Evolutionary conservation across 1,140 invertebrate species (phyloP).

Genomic region (Scaptomyza hsui): DNA sequence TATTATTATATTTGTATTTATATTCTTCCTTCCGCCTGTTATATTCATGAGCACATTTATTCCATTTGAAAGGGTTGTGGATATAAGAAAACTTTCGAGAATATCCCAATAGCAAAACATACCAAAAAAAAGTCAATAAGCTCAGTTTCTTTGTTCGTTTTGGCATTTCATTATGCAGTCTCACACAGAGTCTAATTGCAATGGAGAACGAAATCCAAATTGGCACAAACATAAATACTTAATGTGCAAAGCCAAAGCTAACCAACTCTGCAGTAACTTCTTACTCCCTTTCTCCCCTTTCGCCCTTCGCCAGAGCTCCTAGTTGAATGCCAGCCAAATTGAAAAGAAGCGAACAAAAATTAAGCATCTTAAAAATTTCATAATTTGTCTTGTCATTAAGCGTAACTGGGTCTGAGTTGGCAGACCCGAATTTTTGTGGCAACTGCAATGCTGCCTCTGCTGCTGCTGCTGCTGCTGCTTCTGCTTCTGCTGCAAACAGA

Average conservation of each 20-base stretch:
- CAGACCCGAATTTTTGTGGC: constrained; percentile 12
- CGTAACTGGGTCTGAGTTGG: constrained; percentile 24
- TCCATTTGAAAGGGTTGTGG: too few species aligned
- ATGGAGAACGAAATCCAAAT: constrained; percentile 17
- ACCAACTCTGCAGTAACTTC: neutral
- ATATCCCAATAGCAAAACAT: neutral
- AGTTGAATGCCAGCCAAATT: constrained; percentile 48
- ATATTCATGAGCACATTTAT: too few species aligned
- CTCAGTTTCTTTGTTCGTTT: neutral
- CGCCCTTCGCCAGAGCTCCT: constrained; percentile 1
- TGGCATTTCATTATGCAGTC: constrained; percentile 2
- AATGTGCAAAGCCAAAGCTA: constrained; percentile 20
- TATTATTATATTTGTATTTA: too few species aligned
- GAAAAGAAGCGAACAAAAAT: constrained; percentile 30
- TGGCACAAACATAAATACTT: constrained; percentile 53
- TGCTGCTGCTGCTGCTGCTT: constrained; percentile 60
- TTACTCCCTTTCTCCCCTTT: neutral
- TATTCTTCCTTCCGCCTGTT: too few species aligned
- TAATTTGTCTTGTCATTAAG: constrained; percentile 78
- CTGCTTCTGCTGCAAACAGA: constrained; percentile 53
- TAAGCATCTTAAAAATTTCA: constrained; percentile 73
- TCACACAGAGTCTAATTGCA: constrained; percentile 25
- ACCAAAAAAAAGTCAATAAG: constrained; percentile 9
- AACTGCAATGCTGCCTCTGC: constrained; percentile 11
- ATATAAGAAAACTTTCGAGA: too few species aligned